phyloP scores from a whole-genome alignment of 2,888 invertebrate genomes.

The Dichetophora obliterata region DNA sequence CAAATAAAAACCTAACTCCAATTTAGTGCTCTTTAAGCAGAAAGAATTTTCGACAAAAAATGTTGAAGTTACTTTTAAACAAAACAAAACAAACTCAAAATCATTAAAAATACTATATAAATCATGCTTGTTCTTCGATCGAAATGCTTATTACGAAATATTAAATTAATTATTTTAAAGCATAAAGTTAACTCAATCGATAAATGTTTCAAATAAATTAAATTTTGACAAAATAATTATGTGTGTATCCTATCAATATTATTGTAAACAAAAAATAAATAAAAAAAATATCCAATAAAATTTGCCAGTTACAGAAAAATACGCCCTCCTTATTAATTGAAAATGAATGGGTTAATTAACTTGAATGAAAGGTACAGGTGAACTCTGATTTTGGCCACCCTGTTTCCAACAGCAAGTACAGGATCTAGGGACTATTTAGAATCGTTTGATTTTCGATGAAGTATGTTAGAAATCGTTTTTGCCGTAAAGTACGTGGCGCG shows the following conservation, averaged over 20 bases:
- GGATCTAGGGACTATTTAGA: too few species aligned
- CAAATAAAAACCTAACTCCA: not conserved
- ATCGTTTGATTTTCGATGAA: too few species aligned
- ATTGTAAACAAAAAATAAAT: constrained; percentile 26
- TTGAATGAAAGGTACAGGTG: too few species aligned
- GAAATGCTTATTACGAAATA: too few species aligned
- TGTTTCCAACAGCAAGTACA: too few species aligned
- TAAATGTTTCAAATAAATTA: constrained; percentile 13
- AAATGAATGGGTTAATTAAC: too few species aligned
- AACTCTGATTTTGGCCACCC: too few species aligned
- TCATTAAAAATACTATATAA: not conserved
- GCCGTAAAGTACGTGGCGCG: too few species aligned
- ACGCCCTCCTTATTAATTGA: not conserved
- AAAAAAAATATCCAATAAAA: constrained; percentile 9
- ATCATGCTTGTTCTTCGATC: not conserved
- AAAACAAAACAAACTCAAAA: not conserved
- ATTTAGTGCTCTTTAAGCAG: not conserved
- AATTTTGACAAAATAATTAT: constrained; percentile 1
- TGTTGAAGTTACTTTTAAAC: too few species aligned
- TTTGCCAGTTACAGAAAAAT: not conserved
- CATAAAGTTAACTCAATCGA: too few species aligned
- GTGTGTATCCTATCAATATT: constrained; percentile 10
- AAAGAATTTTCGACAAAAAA: not conserved
- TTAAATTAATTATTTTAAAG: too few species aligned
- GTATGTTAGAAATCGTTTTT: too few species aligned